Base-by-base conservation (phyloP, 2,888 invertebrate genomes). In the Eurytoma californica region DNA sequence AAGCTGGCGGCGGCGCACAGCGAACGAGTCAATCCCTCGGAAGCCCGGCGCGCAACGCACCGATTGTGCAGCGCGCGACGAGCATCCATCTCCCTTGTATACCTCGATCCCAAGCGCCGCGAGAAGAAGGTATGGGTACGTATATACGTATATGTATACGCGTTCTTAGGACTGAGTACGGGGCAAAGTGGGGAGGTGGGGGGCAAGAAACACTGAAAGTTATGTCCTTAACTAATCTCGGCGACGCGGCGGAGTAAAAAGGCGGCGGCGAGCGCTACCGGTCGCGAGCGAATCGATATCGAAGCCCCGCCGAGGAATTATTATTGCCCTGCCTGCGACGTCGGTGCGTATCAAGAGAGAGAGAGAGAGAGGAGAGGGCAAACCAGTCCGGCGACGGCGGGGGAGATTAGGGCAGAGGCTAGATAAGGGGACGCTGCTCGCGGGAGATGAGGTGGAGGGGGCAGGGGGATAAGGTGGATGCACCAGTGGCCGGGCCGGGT, bases 141-240 rank as follows among this genome's bases (percentile, higher is more conserved):
- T 28, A 61, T 13, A n/a, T 12, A 13, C 24, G 13, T 7, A n/a
- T 18, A n/a, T 14, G 24, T 14, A 5, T 13, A 9, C 18, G 18
- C 58, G 13, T 14, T 4, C 20, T 18, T 9, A 13, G 28, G 60
- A 24, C 24, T 24, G 24, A 24, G 24, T 24, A 2, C 24, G 24
- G 24, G 2, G 24, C 24, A 30, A 9, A 4, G 7, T 9, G 39
- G 39, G 39, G 9, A 39, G 39, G 24, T 24, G 24, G n/a, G 20
- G 9, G 3, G 57, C 75, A 57, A n/a, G 61, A 72, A 24, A 70
- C 72, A 72, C 72, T 68, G 61, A 78, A 61, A 78, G 68, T 77
- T 77, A 77, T 72, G 72, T 77, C 72, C 58, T 77, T 77, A 72
- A 72, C 65, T 77, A 77, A 77, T 77, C 70, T 72, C 68, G 61